A percentile compares a stretch with the other conserved stretches of the same genome.
phyloP scores from a whole-genome alignment of 2,113 vertebrate species.

The Lagopus muta region DNA sequence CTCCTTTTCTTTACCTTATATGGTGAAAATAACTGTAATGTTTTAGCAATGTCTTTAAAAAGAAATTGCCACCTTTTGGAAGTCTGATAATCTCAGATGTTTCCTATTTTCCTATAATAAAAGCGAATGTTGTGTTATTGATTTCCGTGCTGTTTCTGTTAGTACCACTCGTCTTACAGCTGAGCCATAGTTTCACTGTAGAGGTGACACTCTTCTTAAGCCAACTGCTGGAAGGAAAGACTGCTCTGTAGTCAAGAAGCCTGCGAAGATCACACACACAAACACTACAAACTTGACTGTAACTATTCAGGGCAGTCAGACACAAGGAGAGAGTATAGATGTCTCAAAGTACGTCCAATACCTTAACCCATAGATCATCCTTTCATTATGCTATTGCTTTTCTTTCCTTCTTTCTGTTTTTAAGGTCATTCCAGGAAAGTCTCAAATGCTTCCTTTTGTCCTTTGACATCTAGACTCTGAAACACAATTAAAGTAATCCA shows the following conservation, averaged over 20 bases:
- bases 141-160: constrained; percentile 31
- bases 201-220: not conserved
- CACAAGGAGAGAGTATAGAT: not conserved
- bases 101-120: constrained; percentile 45
- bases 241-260: not conserved
- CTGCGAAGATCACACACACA: not conserved
- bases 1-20: constrained; percentile 13
- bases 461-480: not conserved
- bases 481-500: not conserved
- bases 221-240: not conserved
- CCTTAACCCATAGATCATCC: not conserved
- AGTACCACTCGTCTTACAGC: constrained; percentile 18
- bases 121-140: not conserved
- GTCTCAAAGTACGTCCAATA: not conserved
- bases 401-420: not conserved
- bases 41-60: constrained; percentile 22
- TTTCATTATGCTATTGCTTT: not conserved
- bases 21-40: not conserved
- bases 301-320: not conserved
- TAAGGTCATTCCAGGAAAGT: not conserved
- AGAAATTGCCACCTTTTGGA: constrained; percentile 18
- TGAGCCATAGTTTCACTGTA: not conserved
- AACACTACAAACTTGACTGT: not conserved
- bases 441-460: not conserved
- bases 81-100: constrained; percentile 19